Base-by-base conservation (phyloP, 1,140 invertebrate species). In the Ruditapes philippinarum region DNA sequence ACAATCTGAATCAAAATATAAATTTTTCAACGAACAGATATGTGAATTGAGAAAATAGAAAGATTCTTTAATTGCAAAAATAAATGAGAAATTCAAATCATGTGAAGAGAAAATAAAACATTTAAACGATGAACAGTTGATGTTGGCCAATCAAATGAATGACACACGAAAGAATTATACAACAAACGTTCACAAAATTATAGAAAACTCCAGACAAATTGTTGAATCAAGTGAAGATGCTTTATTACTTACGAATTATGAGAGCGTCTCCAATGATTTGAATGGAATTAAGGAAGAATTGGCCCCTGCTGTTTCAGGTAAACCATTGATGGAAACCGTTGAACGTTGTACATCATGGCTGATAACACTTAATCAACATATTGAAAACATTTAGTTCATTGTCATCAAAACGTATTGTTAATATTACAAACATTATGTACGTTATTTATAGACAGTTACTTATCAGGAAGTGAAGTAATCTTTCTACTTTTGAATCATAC, bases 291-390 rank as follows among this genome's bases (percentile, higher is more conserved):
- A 54, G 36, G 28, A 33, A 5, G 9, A n/a, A 49, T n/a, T 38
- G n/a, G 45, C 22, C n/a, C 74, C 74, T 1, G 42, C 12, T 78
- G 74, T 78, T 22, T 28, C 74, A 33, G 74, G 74, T 19, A 45
- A 78, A 57, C 36, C 33, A 19, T 33, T 78, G 45, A 78, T 78
- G 74, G 74, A 54, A 78, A 54, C n/a, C 0, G 45, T 78, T 78
- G 49, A 78, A 36, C 14, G 36, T 33, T 78, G 74, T 36, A 51
- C 74, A 22, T 31, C 74, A 2, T 78, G 42, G 74, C 36, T 78
- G 4, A n/a, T 51, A 54, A 78, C 51, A 78, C 31, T 78, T 9
- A 78, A 54, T 5, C 19, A 54, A 78, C 33, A 38, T n/a, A n/a
- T n/a, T n/a, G n/a, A n/a, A 40, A 38, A 70, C 65, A 70, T 11